phyloP scores from a whole-genome alignment of 2,113 vertebrate genomes.

The Dicaeum eximium region DNA sequence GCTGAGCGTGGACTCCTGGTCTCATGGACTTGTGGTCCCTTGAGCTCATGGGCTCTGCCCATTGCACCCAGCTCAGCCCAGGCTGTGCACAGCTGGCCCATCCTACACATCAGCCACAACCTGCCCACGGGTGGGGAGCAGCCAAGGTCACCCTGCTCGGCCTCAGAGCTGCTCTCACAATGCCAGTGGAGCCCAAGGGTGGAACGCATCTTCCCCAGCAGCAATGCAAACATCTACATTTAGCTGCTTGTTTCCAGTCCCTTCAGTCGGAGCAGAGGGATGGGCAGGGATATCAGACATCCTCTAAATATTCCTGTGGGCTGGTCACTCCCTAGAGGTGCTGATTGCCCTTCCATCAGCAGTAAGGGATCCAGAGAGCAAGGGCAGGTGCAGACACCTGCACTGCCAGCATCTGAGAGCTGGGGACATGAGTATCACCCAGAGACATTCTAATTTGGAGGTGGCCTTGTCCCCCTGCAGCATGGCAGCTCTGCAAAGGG shows the following conservation, averaged over 20 bases:
- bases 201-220: neutral
- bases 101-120: neutral
- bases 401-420: neutral
- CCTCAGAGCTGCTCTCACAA: neutral
- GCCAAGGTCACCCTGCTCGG: neutral
- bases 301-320: neutral
- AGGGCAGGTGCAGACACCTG: neutral
- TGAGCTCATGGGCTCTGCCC: neutral
- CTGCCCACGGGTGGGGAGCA: neutral
- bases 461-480: neutral
- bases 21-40: neutral
- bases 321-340: neutral
- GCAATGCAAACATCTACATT: neutral
- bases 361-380: neutral
- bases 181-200: neutral
- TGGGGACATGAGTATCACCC: neutral
- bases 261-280: neutral
- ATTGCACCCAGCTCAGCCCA: neutral
- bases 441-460: neutral
- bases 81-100: neutral
- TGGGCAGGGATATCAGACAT: neutral
- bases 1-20: accelerated
- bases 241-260: neutral
- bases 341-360: accelerated
- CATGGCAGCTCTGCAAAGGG: neutral